Conservation (phyloP, 2,797 vertebrate species). For the Enteromius paludinosus region DNA sequence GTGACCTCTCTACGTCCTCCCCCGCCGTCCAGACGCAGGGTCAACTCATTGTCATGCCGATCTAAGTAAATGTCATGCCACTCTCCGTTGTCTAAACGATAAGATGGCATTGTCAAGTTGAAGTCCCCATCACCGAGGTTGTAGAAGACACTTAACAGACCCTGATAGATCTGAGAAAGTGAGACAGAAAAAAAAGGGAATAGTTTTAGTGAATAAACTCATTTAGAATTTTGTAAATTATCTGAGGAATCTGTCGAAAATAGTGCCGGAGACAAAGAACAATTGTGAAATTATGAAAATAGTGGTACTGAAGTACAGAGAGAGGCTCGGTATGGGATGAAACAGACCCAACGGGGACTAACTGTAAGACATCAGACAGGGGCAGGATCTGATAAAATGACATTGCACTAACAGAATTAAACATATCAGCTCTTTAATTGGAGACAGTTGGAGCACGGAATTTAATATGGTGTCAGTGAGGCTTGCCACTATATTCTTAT, state of each 20-base stretch:
- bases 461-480: constrained; percentile 55
- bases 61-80: constrained; percentile 86
- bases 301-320: constrained; percentile 14
- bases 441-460: constrained; percentile 55
- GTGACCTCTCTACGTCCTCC: constrained; percentile 83
- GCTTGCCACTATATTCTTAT: constrained; percentile 33
- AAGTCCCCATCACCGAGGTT: constrained; percentile 88
- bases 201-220: not conserved
- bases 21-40: constrained; percentile 83
- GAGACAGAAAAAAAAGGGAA: not conserved
- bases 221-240: not conserved
- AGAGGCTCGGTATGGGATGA: constrained; percentile 5
- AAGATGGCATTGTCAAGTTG: constrained; percentile 81
- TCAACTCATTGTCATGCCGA: constrained; percentile 87
- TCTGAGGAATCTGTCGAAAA: not conserved
- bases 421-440: constrained; percentile 61
- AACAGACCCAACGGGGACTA: constrained; percentile 25
- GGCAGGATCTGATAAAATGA: constrained; percentile 50
- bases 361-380: constrained; percentile 51
- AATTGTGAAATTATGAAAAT: constrained; percentile 22
- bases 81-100: constrained; percentile 87
- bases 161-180: constrained; percentile 77
- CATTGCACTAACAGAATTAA: constrained; percentile 58
- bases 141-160: constrained; percentile 82
- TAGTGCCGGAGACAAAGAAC: not conserved